Percentiles rank a stretch among this genome's conserved stretches.
Evolutionary conservation across 2,113 vertebrate genomes (phyloP).

Genomic region (Columbina picui): DNA sequence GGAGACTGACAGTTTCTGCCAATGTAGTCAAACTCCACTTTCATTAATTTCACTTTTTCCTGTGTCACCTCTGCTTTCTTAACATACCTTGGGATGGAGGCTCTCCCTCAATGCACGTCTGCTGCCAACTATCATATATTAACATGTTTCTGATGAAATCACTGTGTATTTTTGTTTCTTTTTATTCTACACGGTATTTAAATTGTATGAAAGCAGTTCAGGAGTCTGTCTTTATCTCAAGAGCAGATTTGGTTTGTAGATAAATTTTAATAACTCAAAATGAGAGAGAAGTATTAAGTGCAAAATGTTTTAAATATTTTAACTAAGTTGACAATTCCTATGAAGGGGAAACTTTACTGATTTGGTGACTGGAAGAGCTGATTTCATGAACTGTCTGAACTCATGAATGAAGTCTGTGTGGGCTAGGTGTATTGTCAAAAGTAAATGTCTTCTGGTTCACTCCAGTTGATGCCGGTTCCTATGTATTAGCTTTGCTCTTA

Average conservation of each 20-base stretch:
- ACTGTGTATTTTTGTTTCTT: rapidly evolving
- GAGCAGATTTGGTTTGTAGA: neutral
- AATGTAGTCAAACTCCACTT: neutral
- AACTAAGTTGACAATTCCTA: neutral
- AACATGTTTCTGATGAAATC: neutral
- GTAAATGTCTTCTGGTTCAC: neutral
- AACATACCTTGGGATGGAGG: neutral
- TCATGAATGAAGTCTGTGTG: neutral
- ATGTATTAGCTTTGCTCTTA: neutral
- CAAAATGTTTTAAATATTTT: neutral
- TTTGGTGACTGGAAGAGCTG: neutral
- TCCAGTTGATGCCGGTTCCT: neutral
- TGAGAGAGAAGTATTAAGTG: neutral
- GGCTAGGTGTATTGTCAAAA: neutral
- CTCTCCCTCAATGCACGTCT: neutral
- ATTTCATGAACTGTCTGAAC: neutral
- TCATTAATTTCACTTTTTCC: neutral
- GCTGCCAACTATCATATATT: neutral
- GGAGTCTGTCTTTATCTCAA: neutral
- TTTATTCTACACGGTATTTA: neutral
- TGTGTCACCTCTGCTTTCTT: neutral
- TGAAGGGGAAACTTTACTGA: neutral
- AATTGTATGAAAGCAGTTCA: neutral
- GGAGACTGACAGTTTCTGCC: neutral
- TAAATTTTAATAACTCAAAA: neutral